Evolutionary conservation across 2,888 invertebrate genomes (phyloP), one percentile per base, ranked within the genome.

Genomic region (Deroplatys truncata): DNA sequence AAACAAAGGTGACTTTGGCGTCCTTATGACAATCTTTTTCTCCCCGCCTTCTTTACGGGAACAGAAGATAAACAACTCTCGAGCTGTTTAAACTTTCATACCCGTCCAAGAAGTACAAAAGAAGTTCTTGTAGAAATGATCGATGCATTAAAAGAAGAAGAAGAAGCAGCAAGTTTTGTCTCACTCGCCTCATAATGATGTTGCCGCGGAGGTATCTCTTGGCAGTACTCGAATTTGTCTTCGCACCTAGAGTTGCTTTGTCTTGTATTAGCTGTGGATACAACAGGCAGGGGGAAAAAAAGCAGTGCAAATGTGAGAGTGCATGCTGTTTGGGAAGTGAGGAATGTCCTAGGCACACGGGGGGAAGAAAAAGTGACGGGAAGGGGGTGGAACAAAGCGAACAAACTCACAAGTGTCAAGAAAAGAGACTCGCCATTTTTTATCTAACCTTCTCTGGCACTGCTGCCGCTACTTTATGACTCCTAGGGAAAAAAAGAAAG

Each of bases 371-470:
- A 49, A 49, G 13, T 49, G 49, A 49, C 49, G 49, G 49, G 49
- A 15, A 49, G 7, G 56, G 56, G 56, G 56, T 20, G 56, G 56
- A 72, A 72, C 56, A 72, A 72, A 72, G 86, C 16, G 56, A 56
- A 56, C 56, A 56, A 86, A 86, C 86, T 56, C 86, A 49, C 86
- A 49, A 86, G 49, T 86, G 86, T 86, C 86, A 86, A 86, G 86
- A 28, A 28, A 86, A 16, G 86, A 28, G 56, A 56, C 49, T 28
- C 9, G 20, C 56, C 43, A 49, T 56, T 86, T 86, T 86, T 86
- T 72, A 72, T 72, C 56, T 72, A 72, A 72, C 56, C 56, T 72
- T 72, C 56, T 72, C 56, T 72, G 56, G 56, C 56, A 72, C 56
- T 72, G 56, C 56, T 72, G 20, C 56, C 56, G 56, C 56, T 72